Percentiles rank a stretch among this genome's conserved stretches.
Evolutionary conservation across 2,113 vertebrate genomes (phyloP).

Genomic region (Ahaetulla prasina): DNA sequence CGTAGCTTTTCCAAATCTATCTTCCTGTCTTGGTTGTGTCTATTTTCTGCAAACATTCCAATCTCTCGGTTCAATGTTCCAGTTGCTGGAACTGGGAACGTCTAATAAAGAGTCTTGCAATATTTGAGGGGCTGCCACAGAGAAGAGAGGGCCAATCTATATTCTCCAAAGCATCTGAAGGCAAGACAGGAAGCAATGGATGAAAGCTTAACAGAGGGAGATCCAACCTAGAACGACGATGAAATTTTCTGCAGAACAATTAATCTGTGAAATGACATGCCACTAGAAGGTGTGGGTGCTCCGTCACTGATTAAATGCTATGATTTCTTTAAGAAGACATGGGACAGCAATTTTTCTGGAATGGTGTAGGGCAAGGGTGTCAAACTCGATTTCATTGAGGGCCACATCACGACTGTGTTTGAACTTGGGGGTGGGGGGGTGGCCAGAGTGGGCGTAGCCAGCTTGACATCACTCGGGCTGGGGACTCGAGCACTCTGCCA

Average conservation of each 20-base stretch:
- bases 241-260: background rate
- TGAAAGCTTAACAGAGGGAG: background rate
- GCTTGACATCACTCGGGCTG: no score
- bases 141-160: background rate
- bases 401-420: no score
- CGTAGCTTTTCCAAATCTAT: background rate
- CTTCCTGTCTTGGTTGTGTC: background rate
- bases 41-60: background rate
- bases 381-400: no score
- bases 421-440: no score
- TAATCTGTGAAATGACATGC: background rate
- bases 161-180: background rate
- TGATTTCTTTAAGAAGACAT: background rate
- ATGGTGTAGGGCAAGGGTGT: no score
- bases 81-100: background rate
- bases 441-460: no score
- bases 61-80: background rate
- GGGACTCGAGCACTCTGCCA: no score
- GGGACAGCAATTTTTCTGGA: background rate
- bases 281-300: background rate
- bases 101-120: background rate
- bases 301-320: background rate
- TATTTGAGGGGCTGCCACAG: background rate
- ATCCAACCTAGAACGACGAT: background rate
- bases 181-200: background rate